phyloP scores from a whole-genome alignment of 2,113 vertebrate species.

The Ciconia maguari region DNA sequence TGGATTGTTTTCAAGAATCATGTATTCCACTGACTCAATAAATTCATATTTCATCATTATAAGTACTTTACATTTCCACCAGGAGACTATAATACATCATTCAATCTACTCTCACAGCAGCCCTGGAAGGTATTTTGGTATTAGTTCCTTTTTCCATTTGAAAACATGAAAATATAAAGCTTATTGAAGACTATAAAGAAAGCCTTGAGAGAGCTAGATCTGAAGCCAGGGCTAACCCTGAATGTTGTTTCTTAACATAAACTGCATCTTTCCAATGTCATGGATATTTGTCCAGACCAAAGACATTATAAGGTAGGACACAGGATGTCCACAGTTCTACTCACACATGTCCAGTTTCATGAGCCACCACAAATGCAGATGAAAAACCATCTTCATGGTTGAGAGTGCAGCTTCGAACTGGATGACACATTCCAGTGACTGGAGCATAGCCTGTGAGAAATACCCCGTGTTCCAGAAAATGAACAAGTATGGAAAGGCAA shows the following conservation, averaged over 20 bases:
- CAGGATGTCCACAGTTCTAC: slow-evolving; percentile 52
- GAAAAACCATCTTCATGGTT: slow-evolving; percentile 99
- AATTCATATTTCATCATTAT: neutral
- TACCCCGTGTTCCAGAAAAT: neutral
- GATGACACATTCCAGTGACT: slow-evolving; percentile 97
- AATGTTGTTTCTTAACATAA: neutral
- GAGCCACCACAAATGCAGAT: slow-evolving; percentile 96
- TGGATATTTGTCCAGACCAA: neutral
- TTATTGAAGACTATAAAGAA: neutral
- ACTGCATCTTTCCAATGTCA: neutral
- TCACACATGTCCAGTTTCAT: slow-evolving; percentile 99
- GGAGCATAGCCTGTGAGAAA: slow-evolving; percentile 88
- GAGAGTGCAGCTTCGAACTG: slow-evolving; percentile 94
- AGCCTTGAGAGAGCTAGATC: neutral
- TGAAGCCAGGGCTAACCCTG: neutral
- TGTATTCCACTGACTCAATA: neutral
- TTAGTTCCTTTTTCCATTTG: neutral
- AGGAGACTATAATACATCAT: neutral
- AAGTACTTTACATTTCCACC: neutral
- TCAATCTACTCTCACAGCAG: neutral
- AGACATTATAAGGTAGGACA: neutral
- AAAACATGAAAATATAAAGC: neutral
- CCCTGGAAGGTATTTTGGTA: neutral
- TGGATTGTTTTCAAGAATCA: neutral
- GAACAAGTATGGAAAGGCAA: neutral